phyloP scores from a whole-genome alignment of 2,797 vertebrate genomes.

The Tiaroga cobitis region DNA sequence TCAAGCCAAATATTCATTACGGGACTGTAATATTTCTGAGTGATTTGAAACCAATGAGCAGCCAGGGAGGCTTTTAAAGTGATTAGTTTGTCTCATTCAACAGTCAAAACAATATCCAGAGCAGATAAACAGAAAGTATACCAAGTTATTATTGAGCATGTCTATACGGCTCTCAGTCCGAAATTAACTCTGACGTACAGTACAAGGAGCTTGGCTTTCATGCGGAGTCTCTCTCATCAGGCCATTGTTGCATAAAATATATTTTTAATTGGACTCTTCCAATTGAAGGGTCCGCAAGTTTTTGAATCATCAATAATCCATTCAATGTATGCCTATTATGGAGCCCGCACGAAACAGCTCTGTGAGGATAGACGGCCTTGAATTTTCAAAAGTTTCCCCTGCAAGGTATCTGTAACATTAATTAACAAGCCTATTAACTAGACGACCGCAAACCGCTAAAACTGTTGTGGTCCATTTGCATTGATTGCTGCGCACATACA shows the following conservation, averaged over 20 bases:
- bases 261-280: conserved; percentile 58
- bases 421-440: conserved; percentile 63
- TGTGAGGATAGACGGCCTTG: conserved; percentile 40
- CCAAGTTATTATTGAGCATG: conserved; percentile 13
- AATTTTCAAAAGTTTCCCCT: conserved; percentile 47
- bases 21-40: conserved; percentile 28
- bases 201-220: conserved; percentile 44
- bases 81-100: conserved; percentile 41
- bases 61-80: conserved; percentile 41
- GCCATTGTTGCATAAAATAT: conserved; percentile 53
- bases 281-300: conserved; percentile 49
- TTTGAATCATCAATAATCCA: conserved; percentile 53
- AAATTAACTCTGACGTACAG: conserved; percentile 27
- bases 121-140: conserved; percentile 21
- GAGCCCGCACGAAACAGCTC: conserved; percentile 21
- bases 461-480: conserved; percentile 50
- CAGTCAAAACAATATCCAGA: conserved; percentile 29
- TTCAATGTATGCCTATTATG: conserved; percentile 51
- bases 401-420: conserved; percentile 56
- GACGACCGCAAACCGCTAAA: conserved; percentile 44
- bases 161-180: neutral
- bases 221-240: conserved; percentile 30
- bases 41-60: conserved; percentile 32
- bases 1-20: conserved; percentile 43
- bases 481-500: conserved; percentile 45